Conservation (phyloP, 2,113 vertebrate species). For the human (Homo sapiens) region DNA sequence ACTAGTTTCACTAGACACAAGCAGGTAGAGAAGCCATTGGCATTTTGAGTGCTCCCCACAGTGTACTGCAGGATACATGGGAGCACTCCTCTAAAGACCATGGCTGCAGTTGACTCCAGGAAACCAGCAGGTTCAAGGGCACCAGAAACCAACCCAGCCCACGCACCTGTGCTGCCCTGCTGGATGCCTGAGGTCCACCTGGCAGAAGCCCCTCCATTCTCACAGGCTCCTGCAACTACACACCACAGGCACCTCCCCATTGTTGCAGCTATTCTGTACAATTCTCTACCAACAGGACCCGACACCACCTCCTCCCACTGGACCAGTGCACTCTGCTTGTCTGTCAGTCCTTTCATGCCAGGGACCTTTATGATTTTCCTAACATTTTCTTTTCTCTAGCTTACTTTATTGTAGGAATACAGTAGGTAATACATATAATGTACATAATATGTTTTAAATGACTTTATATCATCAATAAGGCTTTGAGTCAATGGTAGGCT, state of each 20-base stretch:
- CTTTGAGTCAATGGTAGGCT: background rate
- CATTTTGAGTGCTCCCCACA: background rate
- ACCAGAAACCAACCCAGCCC: background rate
- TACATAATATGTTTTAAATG: background rate
- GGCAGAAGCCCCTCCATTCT: background rate
- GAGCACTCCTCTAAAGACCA: background rate
- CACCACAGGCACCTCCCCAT: background rate
- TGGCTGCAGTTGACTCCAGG: background rate
- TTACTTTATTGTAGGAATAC: background rate
- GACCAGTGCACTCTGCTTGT: background rate
- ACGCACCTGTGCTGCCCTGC: background rate
- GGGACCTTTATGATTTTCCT: background rate
- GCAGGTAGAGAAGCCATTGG: background rate
- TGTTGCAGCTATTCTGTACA: background rate
- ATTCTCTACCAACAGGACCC: background rate
- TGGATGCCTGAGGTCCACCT: background rate
- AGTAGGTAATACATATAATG: background rate
- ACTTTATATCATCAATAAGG: background rate
- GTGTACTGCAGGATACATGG: background rate
- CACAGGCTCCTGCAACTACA: background rate
- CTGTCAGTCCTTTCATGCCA: background rate
- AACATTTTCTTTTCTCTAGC: background rate
- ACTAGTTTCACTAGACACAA: background rate
- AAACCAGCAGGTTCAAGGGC: background rate
- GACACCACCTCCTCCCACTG: too few species aligned